Evolutionary conservation across 2,888 invertebrate genomes (phyloP).

Genomic region (Stictocephala bisonia): DNA sequence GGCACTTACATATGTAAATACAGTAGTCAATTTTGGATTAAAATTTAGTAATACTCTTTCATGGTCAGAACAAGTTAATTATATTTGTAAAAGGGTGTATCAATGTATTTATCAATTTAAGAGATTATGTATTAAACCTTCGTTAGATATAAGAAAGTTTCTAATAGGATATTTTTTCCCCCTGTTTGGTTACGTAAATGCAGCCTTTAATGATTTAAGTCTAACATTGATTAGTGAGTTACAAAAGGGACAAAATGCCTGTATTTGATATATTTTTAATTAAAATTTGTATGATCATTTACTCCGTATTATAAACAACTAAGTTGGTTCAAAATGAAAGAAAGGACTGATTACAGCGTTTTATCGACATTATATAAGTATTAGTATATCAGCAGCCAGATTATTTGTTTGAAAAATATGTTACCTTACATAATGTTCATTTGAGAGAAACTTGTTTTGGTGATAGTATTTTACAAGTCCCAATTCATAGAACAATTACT

Average conservation of each 20-base stretch:
- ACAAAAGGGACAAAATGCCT: slow-evolving; percentile 1
- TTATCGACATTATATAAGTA: too few species aligned
- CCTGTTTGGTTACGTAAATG: background rate
- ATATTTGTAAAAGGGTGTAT: background rate
- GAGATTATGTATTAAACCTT: background rate
- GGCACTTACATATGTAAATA: background rate
- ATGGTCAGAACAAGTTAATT: background rate
- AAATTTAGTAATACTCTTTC: background rate
- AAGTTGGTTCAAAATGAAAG: background rate
- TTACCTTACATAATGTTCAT: too few species aligned
- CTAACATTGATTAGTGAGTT: background rate
- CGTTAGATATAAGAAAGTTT: background rate
- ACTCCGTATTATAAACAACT: background rate
- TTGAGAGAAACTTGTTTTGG: too few species aligned
- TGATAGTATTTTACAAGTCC: too few species aligned
- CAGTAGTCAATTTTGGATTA: background rate
- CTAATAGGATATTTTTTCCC: background rate
- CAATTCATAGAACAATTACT: too few species aligned
- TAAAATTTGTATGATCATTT: background rate
- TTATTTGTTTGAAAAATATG: too few species aligned
- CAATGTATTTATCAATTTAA: background rate
- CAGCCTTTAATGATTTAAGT: background rate
- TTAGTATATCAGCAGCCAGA: too few species aligned
- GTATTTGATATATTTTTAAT: slow-evolving; percentile 1
- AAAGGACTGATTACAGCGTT: background rate